Percentiles rank a stretch among this genome's conserved stretches.
These are phyloP conservation scores for Tenthredo notha DNA, from an alignment of 2,888 invertebrate species.

Conservation along the genomic window DNA sequence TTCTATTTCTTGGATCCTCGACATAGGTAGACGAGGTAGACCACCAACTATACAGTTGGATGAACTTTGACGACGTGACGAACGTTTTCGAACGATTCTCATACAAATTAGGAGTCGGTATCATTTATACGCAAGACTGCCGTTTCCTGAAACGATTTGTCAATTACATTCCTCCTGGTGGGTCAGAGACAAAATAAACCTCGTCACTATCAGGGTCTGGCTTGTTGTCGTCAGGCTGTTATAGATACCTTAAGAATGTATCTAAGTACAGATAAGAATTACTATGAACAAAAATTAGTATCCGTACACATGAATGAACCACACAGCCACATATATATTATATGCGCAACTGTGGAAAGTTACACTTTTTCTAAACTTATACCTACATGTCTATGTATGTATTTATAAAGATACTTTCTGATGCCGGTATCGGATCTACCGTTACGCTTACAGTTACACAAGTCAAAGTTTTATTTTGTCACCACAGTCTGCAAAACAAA, in stretches of 20 bases:
- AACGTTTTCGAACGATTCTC: conserved; percentile 23
- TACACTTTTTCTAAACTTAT: conserved; percentile 32
- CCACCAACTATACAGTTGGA: conserved; percentile 41
- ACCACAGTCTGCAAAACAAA: conserved; percentile 22
- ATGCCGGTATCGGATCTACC: conserved; percentile 26
- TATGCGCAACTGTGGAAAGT: conserved; percentile 19
- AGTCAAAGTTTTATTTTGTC: conserved; percentile 28
- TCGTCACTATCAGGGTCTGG: conserved; percentile 7
- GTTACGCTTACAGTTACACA: conserved; percentile 32
- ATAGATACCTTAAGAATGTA: conserved; percentile 40
- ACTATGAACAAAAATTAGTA: conserved; percentile 1
- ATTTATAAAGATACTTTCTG: conserved; percentile 5
- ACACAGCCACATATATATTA: not conserved
- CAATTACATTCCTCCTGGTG: conserved; percentile 45
- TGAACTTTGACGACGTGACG: conserved; percentile 36
- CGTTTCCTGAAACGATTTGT: conserved; percentile 39
- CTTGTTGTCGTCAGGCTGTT: conserved; percentile 42
- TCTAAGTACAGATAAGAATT: conserved; percentile 44
- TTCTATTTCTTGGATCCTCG: conserved; percentile 30
- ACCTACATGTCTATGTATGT: not conserved
- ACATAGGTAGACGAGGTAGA: conserved; percentile 17
- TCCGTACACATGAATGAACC: not conserved
- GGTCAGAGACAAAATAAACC: conserved; percentile 40
- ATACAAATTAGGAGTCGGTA: conserved; percentile 45
- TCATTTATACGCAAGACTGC: conserved; percentile 46